Conservation (phyloP, 2,113 vertebrate genomes). For the Cottus gobio region DNA sequence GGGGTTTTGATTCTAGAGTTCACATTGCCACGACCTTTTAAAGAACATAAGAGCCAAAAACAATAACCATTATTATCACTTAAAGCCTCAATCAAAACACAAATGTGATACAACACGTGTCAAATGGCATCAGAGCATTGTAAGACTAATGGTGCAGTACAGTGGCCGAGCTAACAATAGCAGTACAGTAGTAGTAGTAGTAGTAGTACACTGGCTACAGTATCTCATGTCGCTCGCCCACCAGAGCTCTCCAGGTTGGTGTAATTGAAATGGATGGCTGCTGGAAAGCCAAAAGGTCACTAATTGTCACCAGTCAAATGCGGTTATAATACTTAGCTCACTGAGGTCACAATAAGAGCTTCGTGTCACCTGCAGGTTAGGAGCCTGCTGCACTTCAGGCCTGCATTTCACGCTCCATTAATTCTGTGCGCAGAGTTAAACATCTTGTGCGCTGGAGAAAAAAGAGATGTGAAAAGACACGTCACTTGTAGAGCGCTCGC, state of each 20-base stretch:
- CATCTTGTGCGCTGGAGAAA: slow-evolving; percentile 48
- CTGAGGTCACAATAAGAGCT: slow-evolving; percentile 72
- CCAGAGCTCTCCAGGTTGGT: slow-evolving; percentile 31
- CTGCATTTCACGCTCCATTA: slow-evolving; percentile 79
- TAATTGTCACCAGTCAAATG: slow-evolving; percentile 82
- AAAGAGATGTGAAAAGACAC: slow-evolving; percentile 56
- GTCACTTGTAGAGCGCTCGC: slow-evolving; percentile 50
- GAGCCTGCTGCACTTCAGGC: slow-evolving; percentile 74
- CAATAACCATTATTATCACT: neutral
- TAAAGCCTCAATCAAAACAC: neutral
- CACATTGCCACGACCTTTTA: neutral
- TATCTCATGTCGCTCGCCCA: slow-evolving; percentile 38
- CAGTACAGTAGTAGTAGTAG: slow-evolving; percentile 23
- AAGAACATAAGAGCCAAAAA: neutral
- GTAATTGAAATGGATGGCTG: slow-evolving; percentile 80
- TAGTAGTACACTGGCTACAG: slow-evolving; percentile 9
- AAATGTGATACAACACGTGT: neutral
- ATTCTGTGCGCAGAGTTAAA: slow-evolving; percentile 71
- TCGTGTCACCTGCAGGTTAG: slow-evolving; percentile 75
- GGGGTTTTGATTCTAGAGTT: neutral
- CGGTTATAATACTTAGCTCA: slow-evolving; percentile 73
- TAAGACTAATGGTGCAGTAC: neutral
- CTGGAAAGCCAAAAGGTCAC: slow-evolving; percentile 82
- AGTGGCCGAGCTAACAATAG: neutral
- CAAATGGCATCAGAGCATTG: neutral